Conservation (phyloP, 2,888 invertebrate genomes). For the Nomada ruficornis region DNA sequence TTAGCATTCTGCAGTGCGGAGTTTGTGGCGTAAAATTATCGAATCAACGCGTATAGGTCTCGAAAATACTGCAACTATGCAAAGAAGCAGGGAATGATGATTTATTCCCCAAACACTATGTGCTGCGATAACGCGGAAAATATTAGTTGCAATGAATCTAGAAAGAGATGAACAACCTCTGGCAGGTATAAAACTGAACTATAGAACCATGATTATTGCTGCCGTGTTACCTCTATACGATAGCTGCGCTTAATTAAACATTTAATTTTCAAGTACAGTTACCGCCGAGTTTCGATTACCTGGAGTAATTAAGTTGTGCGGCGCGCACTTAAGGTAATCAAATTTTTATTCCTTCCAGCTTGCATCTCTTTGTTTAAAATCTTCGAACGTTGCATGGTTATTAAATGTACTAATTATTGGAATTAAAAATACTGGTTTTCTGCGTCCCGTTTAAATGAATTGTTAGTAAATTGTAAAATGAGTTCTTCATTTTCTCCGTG, state of each 20-base stretch:
- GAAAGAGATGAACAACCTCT: neutral
- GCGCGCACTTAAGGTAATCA: neutral
- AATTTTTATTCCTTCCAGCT: neutral
- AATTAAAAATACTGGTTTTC: too few relatives aligned
- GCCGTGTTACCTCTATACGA: slow-evolving; percentile 2
- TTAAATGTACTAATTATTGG: neutral
- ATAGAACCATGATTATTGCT: neutral
- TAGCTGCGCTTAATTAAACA: slow-evolving; percentile 26
- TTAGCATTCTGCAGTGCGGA: slow-evolving; percentile 42
- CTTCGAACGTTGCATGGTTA: neutral
- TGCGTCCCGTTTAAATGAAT: too few relatives aligned
- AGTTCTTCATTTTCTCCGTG: too few relatives aligned
- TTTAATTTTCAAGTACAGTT: slow-evolving; percentile 28
- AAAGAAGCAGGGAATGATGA: neutral
- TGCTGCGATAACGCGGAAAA: neutral
- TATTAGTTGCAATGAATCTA: neutral
- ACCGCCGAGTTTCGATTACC: slow-evolving; percentile 23
- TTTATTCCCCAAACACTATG: neutral
- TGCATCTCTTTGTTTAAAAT: neutral
- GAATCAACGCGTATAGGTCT: slow-evolving; percentile 20
- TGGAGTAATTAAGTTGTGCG: slow-evolving; percentile 20
- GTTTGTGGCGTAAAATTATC: slow-evolving; percentile 50
- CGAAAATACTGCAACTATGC: slow-evolving; percentile 6
- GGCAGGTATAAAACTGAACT: neutral
- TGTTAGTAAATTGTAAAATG: too few relatives aligned